Base-by-base conservation (phyloP, 2,113 vertebrate species). In the Cranoglanis bouderius region DNA sequence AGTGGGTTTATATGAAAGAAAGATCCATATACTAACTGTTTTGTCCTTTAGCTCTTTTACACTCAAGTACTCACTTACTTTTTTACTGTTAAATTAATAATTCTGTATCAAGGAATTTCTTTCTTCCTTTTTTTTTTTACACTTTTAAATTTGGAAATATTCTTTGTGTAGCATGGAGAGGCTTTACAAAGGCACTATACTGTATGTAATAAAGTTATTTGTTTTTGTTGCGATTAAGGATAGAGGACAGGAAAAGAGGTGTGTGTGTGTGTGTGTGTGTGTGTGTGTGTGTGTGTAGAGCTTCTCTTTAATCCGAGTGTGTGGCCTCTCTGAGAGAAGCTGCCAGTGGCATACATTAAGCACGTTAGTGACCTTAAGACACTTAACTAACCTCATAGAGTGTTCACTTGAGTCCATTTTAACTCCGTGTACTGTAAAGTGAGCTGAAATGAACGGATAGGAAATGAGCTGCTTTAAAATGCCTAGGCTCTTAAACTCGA, bases 231-330 rank as follows among this genome's bases (percentile, higher is more conserved):
- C 6, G 19, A 21, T 57, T 19, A 57, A 57, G 55, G 5, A 57
- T 57, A 21, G 55, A 21, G 55, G 18, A 57, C 55, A 57, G 55
- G 9, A 57, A 57, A 55, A 61, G 57, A 59, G 57, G 21, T 24
- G 57, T 7, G 59, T 8, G 59, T 26, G 24, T 24, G 65, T 32
- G 84, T 38, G 84, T 46, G 72, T 74, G 65, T 75, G 51, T 74
- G 67, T 74, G 84, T 51, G 46, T 83, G 77, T 21, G 53, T 18
- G 78, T 63, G 74, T 74, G 65, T 35, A 40, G 55, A 82, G 70
- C 55, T 63, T 86, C 57, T 85, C 53, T 85, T 67, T 63, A 72
- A 90, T 90, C 89, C 85, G 74, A 57, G 86, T 87, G 86, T 90
- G 89, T 88, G 89, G 89, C 51, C 67, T 43, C 18, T 49, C 18